Evolutionary conservation across 1,140 invertebrate genomes (phyloP).

Genomic region (Polypedilum vanderplanki): DNA sequence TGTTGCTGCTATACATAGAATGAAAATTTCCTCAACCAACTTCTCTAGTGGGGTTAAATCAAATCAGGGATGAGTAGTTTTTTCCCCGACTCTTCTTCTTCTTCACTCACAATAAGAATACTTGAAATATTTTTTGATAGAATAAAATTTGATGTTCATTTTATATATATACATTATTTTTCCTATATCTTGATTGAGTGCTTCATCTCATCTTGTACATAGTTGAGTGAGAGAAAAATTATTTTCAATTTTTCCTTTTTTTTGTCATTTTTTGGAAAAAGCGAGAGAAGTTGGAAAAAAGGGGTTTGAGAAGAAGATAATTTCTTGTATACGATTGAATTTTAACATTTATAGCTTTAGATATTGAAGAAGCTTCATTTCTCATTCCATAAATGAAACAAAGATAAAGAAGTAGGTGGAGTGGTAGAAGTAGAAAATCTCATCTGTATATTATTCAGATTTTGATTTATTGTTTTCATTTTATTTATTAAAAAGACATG

Average conservation of each 20-base stretch:
- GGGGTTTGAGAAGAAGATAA: no score
- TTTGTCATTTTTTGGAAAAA: background rate
- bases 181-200: conserved; percentile 23
- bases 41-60: background rate
- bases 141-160: conserved; percentile 1
- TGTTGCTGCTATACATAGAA: background rate
- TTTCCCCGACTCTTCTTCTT: background rate
- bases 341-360: no score
- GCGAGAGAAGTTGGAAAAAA: no score
- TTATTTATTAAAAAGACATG: conserved; percentile 29
- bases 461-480: conserved; percentile 28
- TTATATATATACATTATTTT: conserved; percentile 5
- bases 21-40: no score
- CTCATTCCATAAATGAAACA: no score
- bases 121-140: background rate
- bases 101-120: background rate
- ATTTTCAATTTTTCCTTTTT: background rate
- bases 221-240: background rate
- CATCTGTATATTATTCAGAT: background rate
- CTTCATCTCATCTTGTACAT: background rate
- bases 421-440: no score
- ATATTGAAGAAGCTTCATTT: no score
- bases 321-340: no score
- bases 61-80: background rate
- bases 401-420: no score